A percentile compares a stretch with the other conserved stretches of the same genome.
phyloP scores from a whole-genome alignment of 30 jellyfish, hydroid and myxozoan genomes.

The Mastigias papua region DNA sequence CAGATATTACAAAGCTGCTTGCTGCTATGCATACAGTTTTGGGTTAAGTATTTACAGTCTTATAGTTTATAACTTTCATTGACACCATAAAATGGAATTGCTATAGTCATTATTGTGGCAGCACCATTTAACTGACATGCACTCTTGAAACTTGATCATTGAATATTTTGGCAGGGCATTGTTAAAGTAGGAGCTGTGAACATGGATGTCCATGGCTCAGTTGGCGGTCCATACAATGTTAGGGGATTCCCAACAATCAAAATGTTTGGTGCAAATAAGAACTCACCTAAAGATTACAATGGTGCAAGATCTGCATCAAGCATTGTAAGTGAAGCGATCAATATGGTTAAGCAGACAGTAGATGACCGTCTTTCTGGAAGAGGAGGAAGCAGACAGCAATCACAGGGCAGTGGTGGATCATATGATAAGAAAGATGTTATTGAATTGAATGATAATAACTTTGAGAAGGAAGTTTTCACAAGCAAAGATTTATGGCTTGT shows the following conservation, averaged over 20 bases:
- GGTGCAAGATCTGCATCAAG: constrained; percentile 94
- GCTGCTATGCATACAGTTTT: too few relatives aligned
- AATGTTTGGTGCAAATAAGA: constrained; percentile 82
- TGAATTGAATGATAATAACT: constrained; percentile 86
- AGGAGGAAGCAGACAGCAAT: constrained; percentile 83
- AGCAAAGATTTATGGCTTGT: constrained; percentile 90
- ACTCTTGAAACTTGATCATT: too few relatives aligned
- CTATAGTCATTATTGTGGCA: too few relatives aligned
- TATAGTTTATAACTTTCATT: too few relatives aligned
- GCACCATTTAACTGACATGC: too few relatives aligned
- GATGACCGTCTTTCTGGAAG: constrained; percentile 84
- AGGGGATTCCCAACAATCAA: constrained; percentile 97
- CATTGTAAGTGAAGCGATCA: constrained; percentile 82
- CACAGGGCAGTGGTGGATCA: constrained; percentile 87
- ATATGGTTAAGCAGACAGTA: constrained; percentile 56
- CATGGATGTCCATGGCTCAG: constrained; percentile 95
- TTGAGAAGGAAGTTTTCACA: constrained; percentile 85
- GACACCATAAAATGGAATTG: too few relatives aligned
- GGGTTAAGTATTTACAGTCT: too few relatives aligned
- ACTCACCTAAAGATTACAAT: constrained; percentile 89
- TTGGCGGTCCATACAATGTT: constrained; percentile 95
- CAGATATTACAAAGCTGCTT: too few relatives aligned
- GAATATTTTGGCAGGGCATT: constrained; percentile 72
- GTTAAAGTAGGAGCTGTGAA: constrained; percentile 97
- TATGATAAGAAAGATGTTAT: constrained; percentile 80